Conservation (phyloP, 2,888 invertebrate species). For the Suillia variegata region DNA sequence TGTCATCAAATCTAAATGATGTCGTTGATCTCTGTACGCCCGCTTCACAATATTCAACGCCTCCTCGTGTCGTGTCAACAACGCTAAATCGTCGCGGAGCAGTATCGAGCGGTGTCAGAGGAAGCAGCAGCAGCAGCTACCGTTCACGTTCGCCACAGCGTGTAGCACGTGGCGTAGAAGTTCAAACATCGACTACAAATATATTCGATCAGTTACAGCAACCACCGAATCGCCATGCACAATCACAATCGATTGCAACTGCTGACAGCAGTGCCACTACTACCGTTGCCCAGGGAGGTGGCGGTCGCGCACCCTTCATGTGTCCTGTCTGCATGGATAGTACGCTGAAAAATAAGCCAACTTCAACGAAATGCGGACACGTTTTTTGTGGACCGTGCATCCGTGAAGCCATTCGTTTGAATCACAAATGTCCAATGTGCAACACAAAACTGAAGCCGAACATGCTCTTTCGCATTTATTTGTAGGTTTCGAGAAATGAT, state of each 20-base stretch:
- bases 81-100: too few species aligned
- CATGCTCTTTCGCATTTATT: slow-evolving; percentile 41
- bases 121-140: too few species aligned
- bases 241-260: too few species aligned
- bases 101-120: too few species aligned
- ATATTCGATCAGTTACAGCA: too few species aligned
- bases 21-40: slow-evolving; percentile 34
- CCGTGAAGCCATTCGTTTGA: slow-evolving; percentile 24
- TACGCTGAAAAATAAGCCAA: slow-evolving; percentile 35
- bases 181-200: too few species aligned
- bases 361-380: slow-evolving; percentile 47
- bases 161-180: too few species aligned
- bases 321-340: slow-evolving; percentile 49
- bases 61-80: not conserved
- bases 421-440: slow-evolving; percentile 47
- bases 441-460: slow-evolving; percentile 35
- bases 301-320: too few species aligned
- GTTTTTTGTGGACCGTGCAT: slow-evolving; percentile 45
- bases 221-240: too few species aligned
- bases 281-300: too few species aligned
- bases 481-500: slow-evolving; percentile 16
- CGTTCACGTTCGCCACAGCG: too few species aligned
- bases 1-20: slow-evolving; percentile 22
- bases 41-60: slow-evolving; percentile 2
- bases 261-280: too few species aligned